Evolutionary conservation across 2,888 invertebrate genomes (phyloP).

Genomic region (Scaptomyza flava): DNA sequence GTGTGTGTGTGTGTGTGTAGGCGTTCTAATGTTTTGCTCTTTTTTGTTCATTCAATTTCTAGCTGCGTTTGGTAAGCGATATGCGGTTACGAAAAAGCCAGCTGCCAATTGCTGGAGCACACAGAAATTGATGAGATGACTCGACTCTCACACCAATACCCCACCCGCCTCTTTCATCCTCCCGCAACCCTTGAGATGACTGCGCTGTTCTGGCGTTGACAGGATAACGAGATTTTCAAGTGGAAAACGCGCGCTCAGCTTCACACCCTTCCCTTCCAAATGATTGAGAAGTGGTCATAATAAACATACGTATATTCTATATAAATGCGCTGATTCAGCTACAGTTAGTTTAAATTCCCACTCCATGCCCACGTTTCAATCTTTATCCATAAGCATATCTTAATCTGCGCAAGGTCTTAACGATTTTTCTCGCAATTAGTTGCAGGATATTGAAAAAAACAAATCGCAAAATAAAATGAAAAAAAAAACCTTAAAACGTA

Average conservation of each 20-base stretch:
- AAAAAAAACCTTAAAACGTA: constrained; percentile 1
- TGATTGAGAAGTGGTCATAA: constrained; percentile 10
- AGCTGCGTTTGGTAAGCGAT: constrained; percentile 57
- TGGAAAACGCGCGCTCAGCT: constrained; percentile 58
- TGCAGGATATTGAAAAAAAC: constrained; percentile 59
- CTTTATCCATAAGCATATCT: constrained; percentile 11
- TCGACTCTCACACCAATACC: constrained; percentile 5
- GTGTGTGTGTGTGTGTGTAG: constrained; percentile 32
- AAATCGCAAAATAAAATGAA: background rate
- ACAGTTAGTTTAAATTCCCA: background rate
- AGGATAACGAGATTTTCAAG: constrained; percentile 83
- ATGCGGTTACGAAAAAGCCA: constrained; percentile 54
- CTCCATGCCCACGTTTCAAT: background rate
- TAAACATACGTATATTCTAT: background rate
- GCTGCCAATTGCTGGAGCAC: constrained; percentile 63
- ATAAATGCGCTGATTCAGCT: constrained; percentile 13
- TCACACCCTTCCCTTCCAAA: constrained; percentile 59
- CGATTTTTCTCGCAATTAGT: constrained; percentile 77
- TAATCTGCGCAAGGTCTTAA: constrained; percentile 55
- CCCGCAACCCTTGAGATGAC: constrained; percentile 44
- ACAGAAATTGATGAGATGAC: constrained; percentile 49
- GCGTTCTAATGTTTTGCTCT: constrained; percentile 48
- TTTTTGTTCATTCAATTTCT: constrained; percentile 54
- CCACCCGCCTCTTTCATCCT: background rate
- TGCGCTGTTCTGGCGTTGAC: constrained; percentile 73